Percentiles rank a stretch among this genome's conserved stretches.
Conservation (phyloP, 35 echinoderm and acorn worm genomes). For the Patiria miniata region DNA sequence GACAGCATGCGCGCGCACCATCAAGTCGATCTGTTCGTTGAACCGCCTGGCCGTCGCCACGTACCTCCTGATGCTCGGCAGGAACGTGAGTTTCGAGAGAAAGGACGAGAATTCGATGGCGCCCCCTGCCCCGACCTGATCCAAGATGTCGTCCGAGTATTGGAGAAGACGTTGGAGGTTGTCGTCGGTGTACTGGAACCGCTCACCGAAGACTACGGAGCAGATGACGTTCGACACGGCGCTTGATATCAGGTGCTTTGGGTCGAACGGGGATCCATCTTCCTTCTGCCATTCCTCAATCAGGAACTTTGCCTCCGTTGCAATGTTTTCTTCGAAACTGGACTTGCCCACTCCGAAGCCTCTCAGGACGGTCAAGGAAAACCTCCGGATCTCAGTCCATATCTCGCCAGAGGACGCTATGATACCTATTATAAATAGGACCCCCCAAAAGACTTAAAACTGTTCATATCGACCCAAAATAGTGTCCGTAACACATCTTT, state of each 20-base stretch:
- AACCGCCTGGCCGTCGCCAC: background rate
- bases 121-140: background rate
- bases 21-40: background rate
- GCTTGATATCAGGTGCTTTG: background rate
- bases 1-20: background rate
- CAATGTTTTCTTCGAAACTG: conserved; percentile 30
- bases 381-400: conserved; percentile 8
- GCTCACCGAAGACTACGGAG: conserved; percentile 45
- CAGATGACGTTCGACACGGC: conserved; percentile 61
- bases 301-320: background rate
- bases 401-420: conserved; percentile 24
- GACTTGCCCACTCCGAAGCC: conserved; percentile 34
- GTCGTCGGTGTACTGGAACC: conserved; percentile 57
- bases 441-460: too few relatives aligned
- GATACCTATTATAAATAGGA: conserved; percentile 26
- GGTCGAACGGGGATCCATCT: conserved; percentile 4
- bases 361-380: conserved; percentile 5
- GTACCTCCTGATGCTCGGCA: background rate
- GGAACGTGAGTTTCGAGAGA: background rate
- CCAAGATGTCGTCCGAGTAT: background rate
- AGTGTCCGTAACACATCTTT: too few relatives aligned
- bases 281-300: background rate
- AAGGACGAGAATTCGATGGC: conserved; percentile 1
- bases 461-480: too few relatives aligned
- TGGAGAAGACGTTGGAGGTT: conserved; percentile 37